Base-by-base conservation (phyloP, 2,888 invertebrate species). In the Lasioglossum villosulum region DNA sequence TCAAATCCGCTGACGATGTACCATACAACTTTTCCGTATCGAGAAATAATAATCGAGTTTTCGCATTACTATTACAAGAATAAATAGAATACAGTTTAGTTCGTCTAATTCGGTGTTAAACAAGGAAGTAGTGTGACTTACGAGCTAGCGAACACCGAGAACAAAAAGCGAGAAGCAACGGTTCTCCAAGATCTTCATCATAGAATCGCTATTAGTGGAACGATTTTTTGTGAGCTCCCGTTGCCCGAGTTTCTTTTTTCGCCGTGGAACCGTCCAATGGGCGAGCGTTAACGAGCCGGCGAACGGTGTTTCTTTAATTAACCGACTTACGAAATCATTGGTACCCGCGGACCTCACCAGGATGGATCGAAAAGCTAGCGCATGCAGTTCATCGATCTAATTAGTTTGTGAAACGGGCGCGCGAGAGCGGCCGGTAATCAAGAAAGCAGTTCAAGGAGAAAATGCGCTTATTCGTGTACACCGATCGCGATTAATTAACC, bases 291-390 rank as follows among this genome's bases (percentile, higher is more conserved):
- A 83, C 82, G 66, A 76, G 75, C 71, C 63, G 52, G 78, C 42
- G 74, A 75, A 82, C 83, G 74, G 83, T 75, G 59, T 74, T 73
- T 74, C 73, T 75, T 84, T 88, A 90, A 91, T 91, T 91, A 87
- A 89, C 83, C 82, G 63, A 27, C 70, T 87, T 89, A 86, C 88
- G 90, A 90, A 91, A 91, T 87, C 86, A 83, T 88, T 83, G 82
- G 56, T 80, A 45, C 79, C n/a, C 73, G 71, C 78, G 77, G 39
- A 71, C 73, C 78, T 30, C 42, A 8, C n/a, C 52, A 76, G 77
- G 63, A 59, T 73, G 78, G 75, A 80, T 74, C 78, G 78, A 45
- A 79, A 81, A 86, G 76, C 68, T 52, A 45, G 37, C 52, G 79
- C 82, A 66, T n/a, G 70, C 70, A 70, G 73, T 45, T 73, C 79